Conservation (phyloP, 92 coral and sea anemone genomes). For the Umimayanthus kanabou region DNA sequence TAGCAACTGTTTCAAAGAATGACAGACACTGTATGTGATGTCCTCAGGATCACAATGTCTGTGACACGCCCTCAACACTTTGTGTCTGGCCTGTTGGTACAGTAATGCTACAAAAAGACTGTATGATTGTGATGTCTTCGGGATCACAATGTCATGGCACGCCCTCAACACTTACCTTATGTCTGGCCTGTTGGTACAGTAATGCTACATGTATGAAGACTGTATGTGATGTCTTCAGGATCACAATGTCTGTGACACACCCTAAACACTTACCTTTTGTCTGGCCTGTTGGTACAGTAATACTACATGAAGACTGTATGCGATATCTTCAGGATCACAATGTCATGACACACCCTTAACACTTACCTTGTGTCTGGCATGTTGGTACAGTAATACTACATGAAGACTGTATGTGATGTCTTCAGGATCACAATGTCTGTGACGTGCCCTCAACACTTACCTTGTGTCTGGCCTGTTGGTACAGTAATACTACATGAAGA, state of each 20-base stretch:
- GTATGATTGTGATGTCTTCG: too few relatives aligned
- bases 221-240: conserved; percentile 33
- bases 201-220: conserved; percentile 81
- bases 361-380: conserved; percentile 91
- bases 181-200: conserved; percentile 83
- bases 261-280: conserved; percentile 79
- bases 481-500: conserved; percentile 37
- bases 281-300: conserved; percentile 85
- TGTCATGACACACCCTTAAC: conserved; percentile 60
- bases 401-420: conserved; percentile 80
- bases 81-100: neutral
- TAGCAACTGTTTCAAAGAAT: neutral
- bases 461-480: conserved; percentile 19
- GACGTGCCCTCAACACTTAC: conserved; percentile 74
- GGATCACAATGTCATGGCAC: conserved; percentile 49
- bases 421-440: conserved; percentile 57
- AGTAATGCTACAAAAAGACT: neutral
- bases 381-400: conserved; percentile 89
- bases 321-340: conserved; percentile 56
- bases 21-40: too few relatives aligned
- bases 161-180: conserved; percentile 82
- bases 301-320: conserved; percentile 79
- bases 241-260: conserved; percentile 58
- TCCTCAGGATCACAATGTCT: too few relatives aligned
- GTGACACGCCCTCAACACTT: too few relatives aligned